Evolutionary conservation across 2,113 vertebrate species (phyloP).

Genomic region (Myrmophylax atrothorax): DNA sequence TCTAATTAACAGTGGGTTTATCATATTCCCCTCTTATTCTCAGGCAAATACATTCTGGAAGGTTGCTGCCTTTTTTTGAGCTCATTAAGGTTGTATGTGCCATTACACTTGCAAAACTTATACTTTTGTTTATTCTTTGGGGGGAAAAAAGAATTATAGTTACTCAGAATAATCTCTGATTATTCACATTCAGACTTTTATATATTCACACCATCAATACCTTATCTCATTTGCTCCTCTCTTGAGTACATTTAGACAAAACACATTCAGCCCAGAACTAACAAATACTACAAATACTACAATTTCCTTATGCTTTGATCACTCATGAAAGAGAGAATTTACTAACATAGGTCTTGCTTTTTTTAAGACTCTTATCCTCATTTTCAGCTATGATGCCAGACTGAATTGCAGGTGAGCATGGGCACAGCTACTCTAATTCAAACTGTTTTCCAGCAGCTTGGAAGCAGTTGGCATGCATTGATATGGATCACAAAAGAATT

Average conservation of each 20-base stretch:
- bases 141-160: not conserved
- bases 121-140: not conserved
- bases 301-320: not conserved
- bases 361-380: not conserved
- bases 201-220: not conserved
- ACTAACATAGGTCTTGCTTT: not conserved
- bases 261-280: not conserved
- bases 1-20: conserved; percentile 45
- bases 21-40: not conserved
- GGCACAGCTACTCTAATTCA: not conserved
- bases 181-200: not conserved
- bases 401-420: not conserved
- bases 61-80: not conserved
- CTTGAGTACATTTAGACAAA: not conserved
- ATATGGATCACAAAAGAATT: not conserved
- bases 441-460: not conserved
- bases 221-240: not conserved
- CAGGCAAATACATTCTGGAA: not conserved
- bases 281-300: not conserved
- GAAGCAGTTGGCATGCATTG: not conserved
- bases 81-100: conserved; percentile 19
- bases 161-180: not conserved
- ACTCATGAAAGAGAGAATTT: not conserved
- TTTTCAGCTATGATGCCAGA: not conserved
- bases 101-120: conserved; percentile 2